These are phyloP conservation scores for Motacilla alba DNA, from an alignment of 2,113 vertebrate genomes.

Conservation along the genomic window DNA sequence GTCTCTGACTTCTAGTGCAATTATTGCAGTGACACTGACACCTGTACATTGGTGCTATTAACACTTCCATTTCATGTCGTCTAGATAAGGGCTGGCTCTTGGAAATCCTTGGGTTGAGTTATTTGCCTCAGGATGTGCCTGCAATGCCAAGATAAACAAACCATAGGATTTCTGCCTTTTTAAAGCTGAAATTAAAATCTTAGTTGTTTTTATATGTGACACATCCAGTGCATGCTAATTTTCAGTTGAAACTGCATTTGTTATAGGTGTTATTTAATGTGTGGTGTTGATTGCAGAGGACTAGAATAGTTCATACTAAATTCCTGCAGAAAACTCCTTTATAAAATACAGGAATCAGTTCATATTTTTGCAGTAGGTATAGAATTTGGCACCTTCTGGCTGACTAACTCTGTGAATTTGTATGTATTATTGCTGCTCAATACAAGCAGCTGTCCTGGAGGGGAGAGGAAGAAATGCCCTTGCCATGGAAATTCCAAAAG, in stretches of 20 bases:
- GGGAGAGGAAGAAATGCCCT: not conserved
- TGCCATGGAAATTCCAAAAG: not conserved
- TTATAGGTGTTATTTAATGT: not conserved
- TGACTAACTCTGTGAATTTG: not conserved
- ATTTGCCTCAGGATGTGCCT: slow-evolving; percentile 7
- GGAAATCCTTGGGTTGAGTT: not conserved
- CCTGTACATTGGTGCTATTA: slow-evolving; percentile 48
- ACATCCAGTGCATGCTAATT: not conserved
- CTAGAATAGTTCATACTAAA: not conserved
- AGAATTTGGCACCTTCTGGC: not conserved
- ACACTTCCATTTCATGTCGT: slow-evolving; percentile 26
- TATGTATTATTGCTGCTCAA: not conserved
- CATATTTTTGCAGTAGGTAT: not conserved
- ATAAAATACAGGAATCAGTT: not conserved
- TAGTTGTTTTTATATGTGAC: not conserved
- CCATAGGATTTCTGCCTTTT: not conserved
- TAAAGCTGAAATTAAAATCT: not conserved
- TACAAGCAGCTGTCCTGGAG: not conserved
- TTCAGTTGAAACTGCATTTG: slow-evolving; percentile 3
- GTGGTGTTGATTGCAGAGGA: not conserved
- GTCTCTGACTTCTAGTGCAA: slow-evolving; percentile 18
- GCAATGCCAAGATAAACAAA: slow-evolving; percentile 24
- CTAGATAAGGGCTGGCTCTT: slow-evolving; percentile 18
- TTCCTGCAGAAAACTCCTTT: not conserved
- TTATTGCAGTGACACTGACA: slow-evolving; percentile 46